Conservation (phyloP, 2,888 invertebrate species). For the Acronicta aceris region DNA sequence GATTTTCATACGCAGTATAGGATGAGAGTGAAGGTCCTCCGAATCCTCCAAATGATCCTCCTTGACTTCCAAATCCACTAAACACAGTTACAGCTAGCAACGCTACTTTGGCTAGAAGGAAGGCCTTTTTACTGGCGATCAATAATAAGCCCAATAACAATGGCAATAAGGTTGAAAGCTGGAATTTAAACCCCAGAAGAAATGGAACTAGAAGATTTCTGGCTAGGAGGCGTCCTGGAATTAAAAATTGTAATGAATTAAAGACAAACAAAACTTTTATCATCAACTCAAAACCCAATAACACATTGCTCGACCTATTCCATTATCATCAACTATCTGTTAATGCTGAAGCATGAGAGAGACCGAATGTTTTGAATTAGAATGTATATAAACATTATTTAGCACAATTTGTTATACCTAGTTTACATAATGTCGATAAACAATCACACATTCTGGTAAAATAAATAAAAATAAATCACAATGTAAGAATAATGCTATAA, state of each 20-base stretch:
- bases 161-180: slow-evolving; percentile 92
- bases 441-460: too few species aligned
- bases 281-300: too few species aligned
- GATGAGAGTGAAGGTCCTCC: slow-evolving; percentile 70
- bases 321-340: too few species aligned
- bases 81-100: slow-evolving; percentile 92
- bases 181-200: slow-evolving; percentile 94
- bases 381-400: too few species aligned
- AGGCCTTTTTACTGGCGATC: slow-evolving; percentile 93
- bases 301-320: too few species aligned
- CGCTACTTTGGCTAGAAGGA: slow-evolving; percentile 93
- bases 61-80: slow-evolving; percentile 83
- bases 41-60: slow-evolving; percentile 65
- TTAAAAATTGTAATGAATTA: slow-evolving; percentile 8
- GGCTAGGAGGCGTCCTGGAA: slow-evolving; percentile 92
- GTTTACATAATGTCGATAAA: too few species aligned
- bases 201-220: slow-evolving; percentile 93
- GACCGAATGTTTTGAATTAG: too few species aligned
- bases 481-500: background rate
- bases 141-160: slow-evolving; percentile 92
- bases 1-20: slow-evolving; percentile 76
- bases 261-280: too few species aligned
- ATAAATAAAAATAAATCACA: too few species aligned
- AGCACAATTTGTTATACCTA: too few species aligned
- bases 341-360: too few species aligned